Evolutionary conservation across 2,888 invertebrate species (phyloP).

Genomic region (Drosophila ustulata): DNA sequence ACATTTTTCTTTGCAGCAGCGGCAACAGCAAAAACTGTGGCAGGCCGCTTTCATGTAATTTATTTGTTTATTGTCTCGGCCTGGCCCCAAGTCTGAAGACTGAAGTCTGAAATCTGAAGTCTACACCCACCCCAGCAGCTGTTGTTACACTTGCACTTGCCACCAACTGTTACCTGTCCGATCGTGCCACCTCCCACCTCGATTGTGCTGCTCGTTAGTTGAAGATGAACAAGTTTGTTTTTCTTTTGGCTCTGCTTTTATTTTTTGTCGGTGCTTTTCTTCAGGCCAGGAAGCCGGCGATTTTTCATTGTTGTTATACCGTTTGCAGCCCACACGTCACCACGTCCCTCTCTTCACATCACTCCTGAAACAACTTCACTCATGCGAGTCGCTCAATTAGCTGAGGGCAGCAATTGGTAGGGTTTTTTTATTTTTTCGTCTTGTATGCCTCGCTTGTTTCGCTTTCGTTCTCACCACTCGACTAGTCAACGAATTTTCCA

Average conservation of each 20-base stretch:
- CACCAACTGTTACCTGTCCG: constrained; percentile 30
- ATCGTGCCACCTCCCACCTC: constrained; percentile 34
- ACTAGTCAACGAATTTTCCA: constrained; percentile 41
- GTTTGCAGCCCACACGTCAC: constrained; percentile 6
- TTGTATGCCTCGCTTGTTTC: constrained; percentile 37
- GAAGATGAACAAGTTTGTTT: constrained; percentile 78
- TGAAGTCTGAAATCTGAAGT: background rate
- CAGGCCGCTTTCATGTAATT: constrained; percentile 76
- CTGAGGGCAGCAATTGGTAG: constrained; percentile 40
- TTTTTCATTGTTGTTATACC: constrained; percentile 72
- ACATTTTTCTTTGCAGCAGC: constrained; percentile 50
- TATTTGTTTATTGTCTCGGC: constrained; percentile 77
- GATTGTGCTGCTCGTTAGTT: constrained; percentile 64
- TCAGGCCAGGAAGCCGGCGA: constrained; percentile 71
- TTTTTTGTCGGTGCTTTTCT: constrained; percentile 26
- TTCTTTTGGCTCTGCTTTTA: constrained; percentile 33
- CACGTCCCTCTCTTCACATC: background rate
- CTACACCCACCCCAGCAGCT: constrained; percentile 58
- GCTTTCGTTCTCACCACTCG: constrained; percentile 56
- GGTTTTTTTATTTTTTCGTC: background rate
- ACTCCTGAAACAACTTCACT: constrained; percentile 34
- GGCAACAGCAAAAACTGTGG: constrained; percentile 63
- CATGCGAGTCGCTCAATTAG: constrained; percentile 70
- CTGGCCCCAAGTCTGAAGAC: constrained; percentile 7
- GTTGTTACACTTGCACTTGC: constrained; percentile 81